phyloP scores from a whole-genome alignment of 2,797 vertebrate species.

The Scolopax bukidnonensis region DNA sequence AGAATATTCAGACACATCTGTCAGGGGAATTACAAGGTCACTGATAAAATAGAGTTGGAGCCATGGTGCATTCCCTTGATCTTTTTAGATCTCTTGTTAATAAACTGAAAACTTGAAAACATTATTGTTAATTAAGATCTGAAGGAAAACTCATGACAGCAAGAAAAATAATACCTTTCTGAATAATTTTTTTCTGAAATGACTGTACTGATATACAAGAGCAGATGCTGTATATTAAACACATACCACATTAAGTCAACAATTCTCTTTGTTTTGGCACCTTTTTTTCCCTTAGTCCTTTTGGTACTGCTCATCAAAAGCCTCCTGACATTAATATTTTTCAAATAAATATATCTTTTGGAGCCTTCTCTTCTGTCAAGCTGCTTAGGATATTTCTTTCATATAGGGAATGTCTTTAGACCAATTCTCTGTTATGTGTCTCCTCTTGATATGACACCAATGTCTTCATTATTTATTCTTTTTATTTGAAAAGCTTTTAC shows the following conservation, averaged over 20 bases:
- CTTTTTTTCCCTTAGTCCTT: slow-evolving; percentile 39
- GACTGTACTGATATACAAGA: background rate
- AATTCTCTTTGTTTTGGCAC: slow-evolving; percentile 56
- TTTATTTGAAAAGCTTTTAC: background rate
- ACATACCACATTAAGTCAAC: slow-evolving; percentile 8
- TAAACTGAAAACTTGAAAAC: slow-evolving; percentile 37
- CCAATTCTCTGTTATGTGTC: background rate
- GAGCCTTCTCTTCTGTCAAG: slow-evolving; percentile 1
- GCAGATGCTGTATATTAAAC: slow-evolving; percentile 22
- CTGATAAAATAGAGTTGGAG: background rate
- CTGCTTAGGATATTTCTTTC: slow-evolving; percentile 32
- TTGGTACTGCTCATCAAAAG: slow-evolving; percentile 40
- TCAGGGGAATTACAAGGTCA: slow-evolving; percentile 17
- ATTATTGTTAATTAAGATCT: slow-evolving; percentile 60
- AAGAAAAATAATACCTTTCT: slow-evolving; percentile 5
- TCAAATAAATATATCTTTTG: slow-evolving; percentile 48
- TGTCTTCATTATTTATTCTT: slow-evolving; percentile 24
- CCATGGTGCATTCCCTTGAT: background rate
- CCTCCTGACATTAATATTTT: slow-evolving; percentile 17
- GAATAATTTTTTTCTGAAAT: slow-evolving; percentile 21
- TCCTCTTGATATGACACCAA: background rate
- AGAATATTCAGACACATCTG: slow-evolving; percentile 32
- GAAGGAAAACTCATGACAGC: background rate
- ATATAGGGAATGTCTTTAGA: background rate
- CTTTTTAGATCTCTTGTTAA: slow-evolving; percentile 32